Conservation (phyloP, 2,888 invertebrate species). For the Lochmaea capreae region DNA sequence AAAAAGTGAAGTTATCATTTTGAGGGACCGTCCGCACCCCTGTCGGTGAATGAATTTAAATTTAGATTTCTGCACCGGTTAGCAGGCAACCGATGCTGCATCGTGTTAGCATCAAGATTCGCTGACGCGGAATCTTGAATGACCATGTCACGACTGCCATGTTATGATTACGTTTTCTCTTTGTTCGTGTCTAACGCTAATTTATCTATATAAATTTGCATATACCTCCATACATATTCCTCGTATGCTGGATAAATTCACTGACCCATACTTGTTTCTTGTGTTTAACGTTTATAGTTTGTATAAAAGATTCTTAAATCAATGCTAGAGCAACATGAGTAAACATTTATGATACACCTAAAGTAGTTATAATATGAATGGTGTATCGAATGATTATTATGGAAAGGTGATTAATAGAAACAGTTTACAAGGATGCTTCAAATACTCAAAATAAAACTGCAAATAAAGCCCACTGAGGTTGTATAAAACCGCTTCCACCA, state of each 20-base stretch:
- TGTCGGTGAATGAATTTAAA: neutral
- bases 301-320: too few species aligned
- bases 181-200: neutral
- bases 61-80: slow-evolving; percentile 12
- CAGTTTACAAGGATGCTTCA: too few species aligned
- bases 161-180: slow-evolving; percentile 14
- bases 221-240: neutral
- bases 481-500: too few species aligned
- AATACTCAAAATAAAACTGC: too few species aligned
- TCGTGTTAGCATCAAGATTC: slow-evolving; percentile 11
- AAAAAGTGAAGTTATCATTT: neutral
- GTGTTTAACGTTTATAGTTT: neutral
- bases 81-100: slow-evolving; percentile 1
- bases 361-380: too few species aligned
- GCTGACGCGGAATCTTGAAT: slow-evolving; percentile 15
- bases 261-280: neutral
- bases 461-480: too few species aligned
- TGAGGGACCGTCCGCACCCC: neutral
- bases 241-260: neutral
- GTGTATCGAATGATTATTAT: too few species aligned
- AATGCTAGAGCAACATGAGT: too few species aligned
- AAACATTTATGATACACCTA: too few species aligned
- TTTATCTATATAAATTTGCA: slow-evolving; percentile 10
- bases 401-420: too few species aligned
- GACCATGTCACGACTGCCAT: slow-evolving; percentile 6